phyloP scores from a whole-genome alignment of 1,140 invertebrate species.

The Sminthurides bifidus region DNA sequence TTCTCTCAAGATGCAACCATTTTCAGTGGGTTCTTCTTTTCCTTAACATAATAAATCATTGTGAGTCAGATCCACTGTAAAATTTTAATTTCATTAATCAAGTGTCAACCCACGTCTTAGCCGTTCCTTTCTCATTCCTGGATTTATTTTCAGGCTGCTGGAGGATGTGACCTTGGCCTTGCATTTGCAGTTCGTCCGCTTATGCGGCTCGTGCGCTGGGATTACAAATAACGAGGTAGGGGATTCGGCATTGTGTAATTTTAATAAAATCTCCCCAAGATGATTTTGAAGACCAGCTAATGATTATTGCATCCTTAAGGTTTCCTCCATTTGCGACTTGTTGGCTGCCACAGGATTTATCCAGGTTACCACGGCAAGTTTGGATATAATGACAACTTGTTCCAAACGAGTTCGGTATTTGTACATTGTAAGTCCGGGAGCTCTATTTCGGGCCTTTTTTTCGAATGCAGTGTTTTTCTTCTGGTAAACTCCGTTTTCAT shows the following conservation, averaged over 20 bases:
- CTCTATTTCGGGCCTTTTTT: background rate
- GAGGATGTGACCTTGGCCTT: constrained; percentile 10
- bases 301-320: background rate
- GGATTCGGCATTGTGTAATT: background rate
- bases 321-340: constrained; percentile 6
- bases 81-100: background rate
- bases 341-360: constrained; percentile 12
- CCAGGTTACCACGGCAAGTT: constrained; percentile 6
- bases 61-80: background rate
- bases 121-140: background rate
- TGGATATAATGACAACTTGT: constrained; percentile 10
- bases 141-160: background rate
- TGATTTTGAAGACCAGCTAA: background rate
- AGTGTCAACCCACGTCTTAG: background rate
- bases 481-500: background rate
- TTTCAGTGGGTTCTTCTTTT: background rate
- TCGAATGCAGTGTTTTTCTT: background rate
- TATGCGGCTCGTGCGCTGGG: background rate
- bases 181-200: constrained; percentile 2
- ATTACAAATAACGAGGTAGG: background rate
- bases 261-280: background rate
- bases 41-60: background rate
- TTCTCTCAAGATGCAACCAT: background rate
- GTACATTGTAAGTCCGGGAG: constrained; percentile 1
- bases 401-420: constrained; percentile 4